Percentiles rank a stretch among this genome's conserved stretches.
These are phyloP conservation scores for Leptinotarsa peninsularis DNA, from an alignment of 2,888 invertebrate genomes.

Conservation along the genomic window DNA sequence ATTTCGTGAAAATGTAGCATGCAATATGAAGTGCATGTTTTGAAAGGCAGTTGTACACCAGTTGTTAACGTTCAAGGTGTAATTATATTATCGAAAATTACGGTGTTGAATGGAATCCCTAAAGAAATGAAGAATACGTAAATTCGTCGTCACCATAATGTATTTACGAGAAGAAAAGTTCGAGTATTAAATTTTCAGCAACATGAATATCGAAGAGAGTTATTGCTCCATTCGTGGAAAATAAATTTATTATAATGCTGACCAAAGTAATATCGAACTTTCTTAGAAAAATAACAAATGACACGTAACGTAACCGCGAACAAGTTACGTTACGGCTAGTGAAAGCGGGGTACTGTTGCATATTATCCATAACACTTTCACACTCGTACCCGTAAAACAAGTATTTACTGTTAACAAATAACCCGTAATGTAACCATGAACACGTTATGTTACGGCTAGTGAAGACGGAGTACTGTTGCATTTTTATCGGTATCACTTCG, in stretches of 20 bases:
- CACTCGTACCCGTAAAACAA: too few species aligned
- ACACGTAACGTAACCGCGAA: too few species aligned
- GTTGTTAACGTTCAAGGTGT: slow-evolving; percentile 3
- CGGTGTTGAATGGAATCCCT: slow-evolving; percentile 4
- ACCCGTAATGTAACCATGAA: too few species aligned
- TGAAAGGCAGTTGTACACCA: slow-evolving; percentile 4
- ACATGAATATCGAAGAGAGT: neutral
- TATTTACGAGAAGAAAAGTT: slow-evolving; percentile 11
- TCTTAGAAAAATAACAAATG: too few species aligned
- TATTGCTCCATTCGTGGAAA: neutral
- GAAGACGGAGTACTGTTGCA: too few species aligned
- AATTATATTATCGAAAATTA: slow-evolving; percentile 12
- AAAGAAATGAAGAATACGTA: neutral
- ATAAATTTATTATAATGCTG: neutral
- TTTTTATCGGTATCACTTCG: too few species aligned
- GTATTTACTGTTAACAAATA: too few species aligned
- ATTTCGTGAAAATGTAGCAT: slow-evolving; percentile 21
- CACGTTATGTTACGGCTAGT: too few species aligned
- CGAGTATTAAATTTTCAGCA: neutral
- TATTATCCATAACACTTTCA: too few species aligned
- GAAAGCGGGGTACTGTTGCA: too few species aligned
- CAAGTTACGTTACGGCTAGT: too few species aligned
- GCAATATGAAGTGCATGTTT: slow-evolving; percentile 14
- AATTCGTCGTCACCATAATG: slow-evolving; percentile 26
- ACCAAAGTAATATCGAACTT: too few species aligned